These are phyloP conservation scores for Orchesellides sinensis DNA, from an alignment of 2,888 invertebrate genomes.

Conservation along the genomic window DNA sequence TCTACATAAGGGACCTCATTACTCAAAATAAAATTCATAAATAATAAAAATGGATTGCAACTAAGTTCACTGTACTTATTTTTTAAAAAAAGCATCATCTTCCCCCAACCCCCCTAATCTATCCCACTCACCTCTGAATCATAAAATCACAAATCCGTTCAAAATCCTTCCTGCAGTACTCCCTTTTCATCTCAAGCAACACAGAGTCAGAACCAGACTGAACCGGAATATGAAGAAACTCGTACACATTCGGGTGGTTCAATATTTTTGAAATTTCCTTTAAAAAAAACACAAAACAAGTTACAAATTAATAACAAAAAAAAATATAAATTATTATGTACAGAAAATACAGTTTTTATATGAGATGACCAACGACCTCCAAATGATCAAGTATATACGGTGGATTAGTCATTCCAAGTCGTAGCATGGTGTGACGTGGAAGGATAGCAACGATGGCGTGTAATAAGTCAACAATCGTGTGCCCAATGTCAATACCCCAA, in stretches of 20 bases:
- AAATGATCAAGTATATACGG: slow-evolving; percentile 98
- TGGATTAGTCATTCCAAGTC: slow-evolving; percentile 96
- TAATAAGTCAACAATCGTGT: slow-evolving; percentile 90
- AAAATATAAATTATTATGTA: neutral
- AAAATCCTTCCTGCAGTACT: slow-evolving; percentile 94
- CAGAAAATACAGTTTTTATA: neutral
- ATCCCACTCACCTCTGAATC: slow-evolving; percentile 84
- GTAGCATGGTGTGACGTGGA: slow-evolving; percentile 79
- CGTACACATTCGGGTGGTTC: slow-evolving; percentile 92
- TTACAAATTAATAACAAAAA: slow-evolving; percentile 1
- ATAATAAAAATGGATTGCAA: too few relatives aligned
- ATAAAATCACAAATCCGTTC: slow-evolving; percentile 91
- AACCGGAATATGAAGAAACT: slow-evolving; percentile 98
- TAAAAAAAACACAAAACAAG: slow-evolving; percentile 50
- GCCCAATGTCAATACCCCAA: slow-evolving; percentile 96
- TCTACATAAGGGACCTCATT: too few relatives aligned
- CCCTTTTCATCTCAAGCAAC: slow-evolving; percentile 95
- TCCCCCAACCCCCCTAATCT: too few relatives aligned
- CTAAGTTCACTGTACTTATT: too few relatives aligned
- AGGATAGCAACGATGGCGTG: slow-evolving; percentile 87
- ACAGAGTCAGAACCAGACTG: slow-evolving; percentile 98
- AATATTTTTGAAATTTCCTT: slow-evolving; percentile 91
- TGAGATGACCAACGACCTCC: slow-evolving; percentile 78
- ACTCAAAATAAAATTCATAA: too few relatives aligned
- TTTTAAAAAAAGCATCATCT: too few relatives aligned